Conservation (phyloP, 64 coral and sea anemone genomes). For the Montipora capricornis region DNA sequence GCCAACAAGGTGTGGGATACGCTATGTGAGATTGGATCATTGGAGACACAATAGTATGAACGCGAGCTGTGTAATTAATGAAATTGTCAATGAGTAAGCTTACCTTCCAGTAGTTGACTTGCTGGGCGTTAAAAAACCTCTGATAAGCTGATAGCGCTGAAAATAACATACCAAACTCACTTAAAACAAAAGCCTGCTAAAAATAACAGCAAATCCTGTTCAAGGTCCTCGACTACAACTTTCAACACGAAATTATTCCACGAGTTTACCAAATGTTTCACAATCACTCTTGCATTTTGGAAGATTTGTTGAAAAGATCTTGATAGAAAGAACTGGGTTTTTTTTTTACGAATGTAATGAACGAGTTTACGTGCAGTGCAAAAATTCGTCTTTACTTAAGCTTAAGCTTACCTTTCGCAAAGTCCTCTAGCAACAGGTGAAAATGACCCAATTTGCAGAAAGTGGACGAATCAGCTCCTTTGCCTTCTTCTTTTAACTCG, state of each 20-base stretch:
- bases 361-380: background rate
- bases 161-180: background rate
- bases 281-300: too few relatives aligned
- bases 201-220: background rate
- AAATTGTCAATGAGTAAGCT: background rate
- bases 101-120: conserved; percentile 81
- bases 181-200: conserved; percentile 1
- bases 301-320: too few relatives aligned
- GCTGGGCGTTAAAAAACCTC: conserved; percentile 67
- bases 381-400: background rate
- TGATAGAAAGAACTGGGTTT: too few relatives aligned
- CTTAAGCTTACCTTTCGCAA: conserved; percentile 73
- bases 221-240: too few relatives aligned
- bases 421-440: conserved; percentile 92
- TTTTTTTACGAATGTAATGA: background rate
- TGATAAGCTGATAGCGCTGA: conserved; percentile 75
- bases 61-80: background rate
- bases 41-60: background rate
- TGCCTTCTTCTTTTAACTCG: conserved; percentile 78
- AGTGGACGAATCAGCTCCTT: conserved; percentile 69
- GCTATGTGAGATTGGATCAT: background rate
- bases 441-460: conserved; percentile 91
- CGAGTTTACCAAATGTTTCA: too few relatives aligned
- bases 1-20: background rate
- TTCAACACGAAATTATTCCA: too few relatives aligned